Base-by-base conservation (phyloP, 2,888 invertebrate genomes). In the Rhaphigaster nebulosa region DNA sequence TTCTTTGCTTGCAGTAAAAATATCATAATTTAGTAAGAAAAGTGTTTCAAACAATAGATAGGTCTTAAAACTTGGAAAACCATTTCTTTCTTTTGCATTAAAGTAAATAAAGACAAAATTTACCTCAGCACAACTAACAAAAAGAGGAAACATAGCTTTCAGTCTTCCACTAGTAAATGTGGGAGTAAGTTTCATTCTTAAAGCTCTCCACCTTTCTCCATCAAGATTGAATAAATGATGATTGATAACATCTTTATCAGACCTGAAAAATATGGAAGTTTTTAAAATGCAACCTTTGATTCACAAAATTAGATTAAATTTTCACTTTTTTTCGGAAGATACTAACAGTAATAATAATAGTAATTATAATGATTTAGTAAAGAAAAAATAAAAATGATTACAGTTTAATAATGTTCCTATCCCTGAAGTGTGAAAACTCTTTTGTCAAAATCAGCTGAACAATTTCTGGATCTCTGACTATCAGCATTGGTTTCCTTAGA, bases 81-180 rank as follows among this genome's bases (percentile, higher is more conserved):
- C n/a, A n/a, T n/a, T n/a, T n/a, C n/a, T n/a, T n/a, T n/a, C n/a
- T n/a, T n/a, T n/a, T n/a, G n/a, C n/a, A n/a, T n/a, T n/a, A n/a
- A n/a, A n/a, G n/a, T n/a, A n/a, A 45, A 45, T 45, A 45, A 6
- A 45, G 45, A 10, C n/a, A n/a, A 20, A 13, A 41, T 34, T 52
- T 90, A 90, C 90, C 45, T 90, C 87, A 54, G 91, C 56, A 76
- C 91, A 91, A 15, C 26, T 87, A 13, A 88, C 45, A 90, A 91
- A 91, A 41, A 87, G 65, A 13, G 56, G 91, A 26, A 91, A 92
- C 92, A 92, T 92, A 34, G 87, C 26, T 90, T 92, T 92, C 29
- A 92, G 60, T 87, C 91, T 92, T 12, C 91, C 92, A 52, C 90
- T 90, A 8, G 91, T 91, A 41, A 92, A 92, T 26, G 92, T 91